Conservation (phyloP, 2,113 vertebrate genomes). For the Solea senegalensis region DNA sequence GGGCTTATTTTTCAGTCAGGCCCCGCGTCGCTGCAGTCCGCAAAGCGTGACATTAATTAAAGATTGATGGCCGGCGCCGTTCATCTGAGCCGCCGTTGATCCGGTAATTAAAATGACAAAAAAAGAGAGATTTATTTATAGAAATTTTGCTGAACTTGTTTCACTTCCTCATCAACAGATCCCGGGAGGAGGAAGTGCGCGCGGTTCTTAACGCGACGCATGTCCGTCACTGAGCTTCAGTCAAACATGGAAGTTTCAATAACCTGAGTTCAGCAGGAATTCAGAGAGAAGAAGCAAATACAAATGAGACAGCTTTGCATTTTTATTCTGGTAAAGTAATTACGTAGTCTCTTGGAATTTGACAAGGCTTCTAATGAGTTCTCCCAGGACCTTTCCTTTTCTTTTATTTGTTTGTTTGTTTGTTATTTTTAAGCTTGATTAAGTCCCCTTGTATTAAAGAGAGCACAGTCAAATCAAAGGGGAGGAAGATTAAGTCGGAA, state of each 20-base stretch:
- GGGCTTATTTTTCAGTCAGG: slow-evolving; percentile 86
- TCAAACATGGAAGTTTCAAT: slow-evolving; percentile 80
- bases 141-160: slow-evolving; percentile 80
- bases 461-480: slow-evolving; percentile 82
- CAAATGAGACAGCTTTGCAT: slow-evolving; percentile 83
- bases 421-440: slow-evolving; percentile 88
- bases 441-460: slow-evolving; percentile 85
- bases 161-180: slow-evolving; percentile 72
- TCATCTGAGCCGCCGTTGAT: slow-evolving; percentile 82
- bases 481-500: slow-evolving; percentile 76
- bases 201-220: neutral
- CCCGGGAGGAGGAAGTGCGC: slow-evolving; percentile 51
- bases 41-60: slow-evolving; percentile 86
- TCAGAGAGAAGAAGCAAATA: slow-evolving; percentile 73
- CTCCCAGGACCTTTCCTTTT: slow-evolving; percentile 81
- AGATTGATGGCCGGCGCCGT: slow-evolving; percentile 81
- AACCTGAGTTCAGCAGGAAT: slow-evolving; percentile 89
- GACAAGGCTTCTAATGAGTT: slow-evolving; percentile 87
- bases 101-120: slow-evolving; percentile 86
- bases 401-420: slow-evolving; percentile 80
- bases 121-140: slow-evolving; percentile 82
- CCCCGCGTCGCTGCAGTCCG: slow-evolving; percentile 79
- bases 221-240: slow-evolving; percentile 50
- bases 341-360: slow-evolving; percentile 87
- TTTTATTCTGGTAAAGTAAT: slow-evolving; percentile 86